phyloP scores from a whole-genome alignment of 2,113 vertebrate genomes.

The Myiagra hebetior region DNA sequence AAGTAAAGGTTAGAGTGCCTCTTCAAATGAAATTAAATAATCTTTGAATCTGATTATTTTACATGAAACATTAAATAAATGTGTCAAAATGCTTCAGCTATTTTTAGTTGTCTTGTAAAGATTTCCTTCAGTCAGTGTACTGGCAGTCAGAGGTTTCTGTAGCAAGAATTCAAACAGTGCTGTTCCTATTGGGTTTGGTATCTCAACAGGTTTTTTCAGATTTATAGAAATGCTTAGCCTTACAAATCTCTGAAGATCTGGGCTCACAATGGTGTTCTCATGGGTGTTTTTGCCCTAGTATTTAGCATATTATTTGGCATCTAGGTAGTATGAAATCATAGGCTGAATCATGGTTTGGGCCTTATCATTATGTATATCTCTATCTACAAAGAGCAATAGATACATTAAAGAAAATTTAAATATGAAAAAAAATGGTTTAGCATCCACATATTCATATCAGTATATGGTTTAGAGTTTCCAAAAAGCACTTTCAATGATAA shows the following conservation, averaged over 20 bases:
- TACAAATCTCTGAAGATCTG: background rate
- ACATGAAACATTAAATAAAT: background rate
- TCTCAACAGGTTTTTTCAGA: background rate
- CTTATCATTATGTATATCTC: background rate
- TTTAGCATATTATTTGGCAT: background rate
- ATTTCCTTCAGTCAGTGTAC: background rate
- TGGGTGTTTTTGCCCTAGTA: background rate
- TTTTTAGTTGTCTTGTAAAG: background rate
- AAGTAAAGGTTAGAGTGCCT: background rate
- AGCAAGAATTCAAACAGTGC: background rate
- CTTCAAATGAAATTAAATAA: background rate
- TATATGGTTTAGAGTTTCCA: background rate
- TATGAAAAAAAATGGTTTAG: background rate
- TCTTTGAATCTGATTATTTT: background rate
- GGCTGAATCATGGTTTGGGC: background rate
- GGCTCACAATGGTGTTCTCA: background rate
- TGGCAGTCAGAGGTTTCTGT: background rate
- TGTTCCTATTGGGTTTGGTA: background rate
- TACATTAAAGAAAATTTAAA: background rate
- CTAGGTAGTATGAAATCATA: background rate
- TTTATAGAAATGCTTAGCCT: background rate
- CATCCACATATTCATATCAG: fast-evolving
- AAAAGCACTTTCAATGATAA: background rate
- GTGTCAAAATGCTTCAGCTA: background rate
- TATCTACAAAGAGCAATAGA: background rate